These are phyloP conservation scores for Megalopta genalis DNA, from an alignment of 1,140 invertebrate genomes.

Conservation along the genomic window DNA sequence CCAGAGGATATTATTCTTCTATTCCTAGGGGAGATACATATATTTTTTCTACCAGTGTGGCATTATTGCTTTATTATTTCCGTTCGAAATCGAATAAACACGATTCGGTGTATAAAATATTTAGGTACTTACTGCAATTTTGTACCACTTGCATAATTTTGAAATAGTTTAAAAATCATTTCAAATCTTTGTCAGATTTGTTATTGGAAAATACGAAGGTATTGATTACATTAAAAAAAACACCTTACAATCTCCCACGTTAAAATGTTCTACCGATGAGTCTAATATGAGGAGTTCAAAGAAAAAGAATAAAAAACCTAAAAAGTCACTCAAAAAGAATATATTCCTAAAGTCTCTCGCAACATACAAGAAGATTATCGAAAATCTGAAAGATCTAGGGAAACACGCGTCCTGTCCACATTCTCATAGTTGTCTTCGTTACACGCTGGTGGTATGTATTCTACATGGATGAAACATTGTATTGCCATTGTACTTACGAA, in stretches of 20 bases:
- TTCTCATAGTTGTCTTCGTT: constrained; percentile 82
- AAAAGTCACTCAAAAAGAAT: constrained; percentile 62
- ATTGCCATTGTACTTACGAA: constrained; percentile 9
- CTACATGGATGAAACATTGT: constrained; percentile 27
- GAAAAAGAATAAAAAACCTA: constrained; percentile 37
- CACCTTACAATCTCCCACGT: constrained; percentile 21
- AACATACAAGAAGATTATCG: constrained; percentile 78
- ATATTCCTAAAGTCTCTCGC: constrained; percentile 76
- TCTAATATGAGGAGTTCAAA: not conserved
- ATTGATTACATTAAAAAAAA: constrained; percentile 58
- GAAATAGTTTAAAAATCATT: constrained; percentile 30
- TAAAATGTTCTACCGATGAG: constrained; percentile 34
- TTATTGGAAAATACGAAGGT: constrained; percentile 84
- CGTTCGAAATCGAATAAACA: constrained; percentile 78
- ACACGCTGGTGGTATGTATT: constrained; percentile 80
- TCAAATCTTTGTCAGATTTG: constrained; percentile 78
- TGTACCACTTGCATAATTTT: constrained; percentile 6
- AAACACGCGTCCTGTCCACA: constrained; percentile 83
- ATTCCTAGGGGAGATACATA: constrained; percentile 85
- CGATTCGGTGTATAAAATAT: constrained; percentile 84
- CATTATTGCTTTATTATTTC: constrained; percentile 83
- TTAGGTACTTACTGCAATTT: constrained; percentile 77
- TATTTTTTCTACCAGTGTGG: constrained; percentile 83
- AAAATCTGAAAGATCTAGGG: constrained; percentile 78
- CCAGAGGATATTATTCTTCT: constrained; percentile 82